Evolutionary conservation across 2,888 invertebrate species (phyloP), one percentile per base, ranked within the genome.

Genomic region (Myopa tessellatipennis): DNA sequence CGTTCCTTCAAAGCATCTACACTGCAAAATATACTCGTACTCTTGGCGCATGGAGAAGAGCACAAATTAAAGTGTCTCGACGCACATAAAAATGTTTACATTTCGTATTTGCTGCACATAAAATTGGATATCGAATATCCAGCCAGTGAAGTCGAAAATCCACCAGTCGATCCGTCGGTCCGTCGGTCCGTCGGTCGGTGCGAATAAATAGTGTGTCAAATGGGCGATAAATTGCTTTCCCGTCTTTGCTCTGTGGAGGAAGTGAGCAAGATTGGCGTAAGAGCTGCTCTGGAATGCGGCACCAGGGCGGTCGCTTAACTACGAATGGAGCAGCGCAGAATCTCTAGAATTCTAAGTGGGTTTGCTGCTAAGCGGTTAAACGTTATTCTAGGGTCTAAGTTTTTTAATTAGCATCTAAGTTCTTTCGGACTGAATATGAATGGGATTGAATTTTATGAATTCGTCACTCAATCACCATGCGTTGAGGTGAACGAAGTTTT

Each of bases 91-190:
- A 83, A 84, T 84, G 82, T 85, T 85, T 85, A 82, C 83, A 83
- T 84, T 83, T 84, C 83, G 83, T 81, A 83, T 85, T 85, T 86
- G 85, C 85, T 85, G 85, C 84, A 82, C 85, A 85, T 85, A 84
- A 85, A 87, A 84, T 85, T 83, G 84, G 85, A 84, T 86, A 86
- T 86, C 85, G 85, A 85, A 84, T 86, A 85, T 86, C 85, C 80
- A 83, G 79, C 74, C 61, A 36, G 45, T 38, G 72, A 34, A 16
- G 67, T 7, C 75, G 40, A 69, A 5, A 63, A 60, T 61, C 68
- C 78, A 65, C 78, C 55, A 74, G 61, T 14, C 65, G 74, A 16
- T 68, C 71, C 26, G 60, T 18, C 65, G 74, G 18, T 68, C 71
- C 26, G 60, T 18, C 10, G 4, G 26, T 61, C 61, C 5, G 34